Percentiles rank a stretch among this genome's conserved stretches.
phyloP scores from a whole-genome alignment of 1,140 invertebrate genomes.

The Drosophila tristis region DNA sequence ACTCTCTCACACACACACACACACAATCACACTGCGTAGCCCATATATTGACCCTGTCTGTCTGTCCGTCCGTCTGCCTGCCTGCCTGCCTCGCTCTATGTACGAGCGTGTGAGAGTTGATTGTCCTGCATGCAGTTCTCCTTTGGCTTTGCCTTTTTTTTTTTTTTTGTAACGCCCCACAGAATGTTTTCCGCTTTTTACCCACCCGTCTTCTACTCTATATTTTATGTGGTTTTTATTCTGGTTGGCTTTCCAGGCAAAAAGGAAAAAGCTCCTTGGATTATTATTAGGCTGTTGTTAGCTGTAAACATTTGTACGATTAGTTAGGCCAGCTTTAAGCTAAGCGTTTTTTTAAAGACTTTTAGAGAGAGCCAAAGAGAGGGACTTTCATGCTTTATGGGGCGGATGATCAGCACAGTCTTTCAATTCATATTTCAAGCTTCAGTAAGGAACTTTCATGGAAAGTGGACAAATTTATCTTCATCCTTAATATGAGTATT shows the following conservation, averaged over 20 bases:
- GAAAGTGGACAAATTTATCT: too few species aligned
- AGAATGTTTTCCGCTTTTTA: slow-evolving; percentile 33
- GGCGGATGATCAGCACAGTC: too few species aligned
- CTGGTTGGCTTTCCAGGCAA: slow-evolving; percentile 24
- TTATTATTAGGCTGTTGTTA: slow-evolving; percentile 25
- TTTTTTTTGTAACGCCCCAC: slow-evolving; percentile 48
- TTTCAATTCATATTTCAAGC: too few species aligned
- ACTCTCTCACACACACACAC: background rate
- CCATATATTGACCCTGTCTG: slow-evolving; percentile 11
- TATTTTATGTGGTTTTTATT: slow-evolving; percentile 10
- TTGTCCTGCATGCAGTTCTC: slow-evolving; percentile 64
- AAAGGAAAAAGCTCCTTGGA: slow-evolving; percentile 20
- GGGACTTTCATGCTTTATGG: too few species aligned
- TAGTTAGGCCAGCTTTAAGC: slow-evolving; percentile 24
- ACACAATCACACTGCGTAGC: too few species aligned
- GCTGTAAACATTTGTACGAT: slow-evolving; percentile 27
- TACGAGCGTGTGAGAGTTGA: slow-evolving; percentile 49
- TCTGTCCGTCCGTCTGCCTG: slow-evolving; percentile 1
- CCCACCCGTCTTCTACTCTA: slow-evolving; percentile 14
- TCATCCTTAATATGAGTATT: too few species aligned
- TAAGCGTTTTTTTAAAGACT: slow-evolving; percentile 8
- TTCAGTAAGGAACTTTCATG: too few species aligned
- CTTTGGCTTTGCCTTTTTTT: slow-evolving; percentile 20
- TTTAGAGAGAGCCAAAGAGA: background rate
- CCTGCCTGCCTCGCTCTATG: background rate